Conservation (phyloP, 2,113 vertebrate genomes). For the Nerophis lumbriciformis region DNA sequence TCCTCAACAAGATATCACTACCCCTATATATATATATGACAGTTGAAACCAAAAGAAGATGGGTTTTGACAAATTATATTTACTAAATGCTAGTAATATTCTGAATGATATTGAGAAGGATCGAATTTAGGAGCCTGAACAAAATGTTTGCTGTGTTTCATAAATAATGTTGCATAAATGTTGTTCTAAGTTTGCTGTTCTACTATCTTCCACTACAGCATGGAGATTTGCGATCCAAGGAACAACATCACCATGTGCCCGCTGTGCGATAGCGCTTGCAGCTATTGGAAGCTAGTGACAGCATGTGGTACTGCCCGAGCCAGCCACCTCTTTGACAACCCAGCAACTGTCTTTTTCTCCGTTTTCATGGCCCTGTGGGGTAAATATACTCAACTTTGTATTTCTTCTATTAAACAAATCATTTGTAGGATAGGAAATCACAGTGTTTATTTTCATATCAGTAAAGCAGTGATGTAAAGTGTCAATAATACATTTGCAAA, state of each 20-base stretch:
- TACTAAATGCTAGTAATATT: no score
- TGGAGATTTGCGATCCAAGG: conserved; percentile 92
- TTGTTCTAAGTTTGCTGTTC: neutral
- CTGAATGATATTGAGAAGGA: no score
- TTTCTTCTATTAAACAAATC: neutral
- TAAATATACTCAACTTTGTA: conserved; percentile 47
- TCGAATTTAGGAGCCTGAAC: neutral
- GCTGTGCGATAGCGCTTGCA: conserved; percentile 87
- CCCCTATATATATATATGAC: no score
- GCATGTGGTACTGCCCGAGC: conserved; percentile 91
- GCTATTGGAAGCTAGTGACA: conserved; percentile 90
- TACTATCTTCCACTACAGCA: conserved; percentile 63
- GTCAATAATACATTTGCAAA: no score
- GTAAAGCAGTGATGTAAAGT: no score
- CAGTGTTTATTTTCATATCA: no score
- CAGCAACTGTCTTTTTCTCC: conserved; percentile 94
- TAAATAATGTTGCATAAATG: neutral
- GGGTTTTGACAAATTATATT: no score
- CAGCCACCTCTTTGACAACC: conserved; percentile 97
- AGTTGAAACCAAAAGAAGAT: no score
- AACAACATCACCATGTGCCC: conserved; percentile 98
- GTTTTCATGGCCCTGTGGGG: conserved; percentile 99
- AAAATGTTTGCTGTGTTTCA: neutral
- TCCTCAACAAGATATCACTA: no score
- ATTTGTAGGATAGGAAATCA: no score